Evolutionary conservation across 2,797 vertebrate species (phyloP), one percentile per base, ranked within the genome.

Genomic region (Hydrolagus colliei): DNA sequence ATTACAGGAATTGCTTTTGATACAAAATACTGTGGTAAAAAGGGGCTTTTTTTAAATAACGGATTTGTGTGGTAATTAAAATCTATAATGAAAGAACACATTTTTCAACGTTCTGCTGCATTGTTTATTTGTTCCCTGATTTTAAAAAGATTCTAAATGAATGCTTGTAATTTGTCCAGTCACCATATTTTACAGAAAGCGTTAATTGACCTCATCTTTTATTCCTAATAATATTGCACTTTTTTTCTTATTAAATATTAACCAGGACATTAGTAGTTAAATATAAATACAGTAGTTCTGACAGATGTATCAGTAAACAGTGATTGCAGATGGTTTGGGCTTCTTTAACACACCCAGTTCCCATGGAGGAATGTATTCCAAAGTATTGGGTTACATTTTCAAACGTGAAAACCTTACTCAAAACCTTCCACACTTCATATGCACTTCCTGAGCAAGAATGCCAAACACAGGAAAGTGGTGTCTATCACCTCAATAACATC

Each of bases 381-480:
- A 68, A 67, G 32, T 41, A 84, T 71, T 71, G 9, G 32, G 79
- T 84, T 71, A 71, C 79, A 16, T 84, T 52, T 84, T n/a, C 65
- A 84, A 84, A 71, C 41, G 27, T 32, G 3, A 52, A 84, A 67
- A 13, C 71, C 52, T 32, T 71, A 16, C 71, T 84, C n/a, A 84
- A 71, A 84, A 63, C 63, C 79, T 68, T 68, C 35, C 16, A 68
- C 3, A 63, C 65, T 41, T 65, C 79, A 82, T 18, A 84, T 84
- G 79, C 27, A 67, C 16, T 84, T 41, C 32, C 20, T 84, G 7
- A 63, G 41, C 27, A 84, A 20, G 79, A 84, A 84, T 84, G 79
- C 16, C 79, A 84, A 77, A 84, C 79, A 84, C 79, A 41, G 32
- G 79, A 84, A 84, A 84, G 79, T 84, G 79, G 20, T 84, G 65